A percentile compares a stretch with the other conserved stretches of the same genome.
These are phyloP conservation scores for Parnassius glacialis DNA, from an alignment of 2,888 invertebrate species.

Conservation along the genomic window DNA sequence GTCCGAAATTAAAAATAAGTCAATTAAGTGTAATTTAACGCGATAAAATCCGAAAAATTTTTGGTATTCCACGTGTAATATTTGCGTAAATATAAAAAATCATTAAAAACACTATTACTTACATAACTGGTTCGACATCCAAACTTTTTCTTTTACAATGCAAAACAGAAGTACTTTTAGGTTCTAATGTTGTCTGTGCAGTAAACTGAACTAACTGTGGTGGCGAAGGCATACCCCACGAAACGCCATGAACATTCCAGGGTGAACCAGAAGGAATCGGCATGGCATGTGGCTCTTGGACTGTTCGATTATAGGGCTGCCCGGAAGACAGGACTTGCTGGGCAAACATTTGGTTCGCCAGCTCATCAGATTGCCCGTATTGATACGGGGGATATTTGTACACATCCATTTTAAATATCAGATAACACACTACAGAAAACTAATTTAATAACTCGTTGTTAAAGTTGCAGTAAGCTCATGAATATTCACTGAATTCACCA, in stretches of 20 bases:
- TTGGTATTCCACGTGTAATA: too few species aligned
- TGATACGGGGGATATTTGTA: conserved; percentile 61
- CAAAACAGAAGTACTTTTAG: conserved; percentile 46
- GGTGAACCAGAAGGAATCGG: conserved; percentile 67
- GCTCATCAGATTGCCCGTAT: conserved; percentile 62
- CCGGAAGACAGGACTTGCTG: conserved; percentile 60
- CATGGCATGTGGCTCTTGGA: conserved; percentile 57
- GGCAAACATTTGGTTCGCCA: conserved; percentile 65
- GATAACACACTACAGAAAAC: too few species aligned
- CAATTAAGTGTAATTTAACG: too few species aligned
- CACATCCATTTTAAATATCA: conserved; percentile 55
- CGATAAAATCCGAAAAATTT: too few species aligned
- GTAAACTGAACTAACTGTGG: conserved; percentile 74
- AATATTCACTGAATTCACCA: neutral
- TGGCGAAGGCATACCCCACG: conserved; percentile 75
- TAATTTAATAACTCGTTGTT: too few species aligned
- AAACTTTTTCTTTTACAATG: conserved; percentile 73
- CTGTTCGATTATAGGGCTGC: conserved; percentile 42
- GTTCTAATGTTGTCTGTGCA: conserved; percentile 50
- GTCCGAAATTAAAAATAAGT: too few species aligned
- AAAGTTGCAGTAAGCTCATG: too few species aligned
- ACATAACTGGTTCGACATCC: conserved; percentile 72
- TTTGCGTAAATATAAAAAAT: too few species aligned
- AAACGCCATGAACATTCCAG: conserved; percentile 77
- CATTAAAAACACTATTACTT: conserved; percentile 47